Percentiles rank a stretch among this genome's conserved stretches.
These are phyloP conservation scores for Sander lucioperca DNA, from an alignment of 2,113 vertebrate species.

Conservation along the genomic window DNA sequence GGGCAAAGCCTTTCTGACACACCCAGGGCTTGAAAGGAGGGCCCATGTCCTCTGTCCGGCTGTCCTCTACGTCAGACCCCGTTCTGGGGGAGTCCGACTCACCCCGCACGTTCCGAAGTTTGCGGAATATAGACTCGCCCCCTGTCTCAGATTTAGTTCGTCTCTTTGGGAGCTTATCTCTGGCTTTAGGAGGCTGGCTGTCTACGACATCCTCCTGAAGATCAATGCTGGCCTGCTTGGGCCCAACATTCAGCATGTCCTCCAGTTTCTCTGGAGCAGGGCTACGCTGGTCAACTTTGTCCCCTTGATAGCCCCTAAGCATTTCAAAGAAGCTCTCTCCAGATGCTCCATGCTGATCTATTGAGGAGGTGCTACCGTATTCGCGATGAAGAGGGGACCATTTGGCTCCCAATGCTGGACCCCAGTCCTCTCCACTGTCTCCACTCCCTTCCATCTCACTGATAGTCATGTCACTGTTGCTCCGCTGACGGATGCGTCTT, in stretches of 20 bases:
- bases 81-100: slow-evolving; percentile 88
- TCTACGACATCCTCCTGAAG: slow-evolving; percentile 86
- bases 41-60: slow-evolving; percentile 87
- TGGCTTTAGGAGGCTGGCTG: slow-evolving; percentile 85
- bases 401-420: slow-evolving; percentile 86
- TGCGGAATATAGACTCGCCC: slow-evolving; percentile 96
- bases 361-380: slow-evolving; percentile 98
- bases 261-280: slow-evolving; percentile 88
- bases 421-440: slow-evolving; percentile 94
- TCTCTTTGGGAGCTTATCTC: slow-evolving; percentile 94
- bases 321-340: slow-evolving; percentile 95
- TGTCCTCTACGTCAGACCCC: slow-evolving; percentile 91
- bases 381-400: slow-evolving; percentile 93
- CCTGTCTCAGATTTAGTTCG: slow-evolving; percentile 96
- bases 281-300: slow-evolving; percentile 89
- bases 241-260: slow-evolving; percentile 88
- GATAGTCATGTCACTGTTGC: slow-evolving; percentile 96
- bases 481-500: slow-evolving; percentile 92
- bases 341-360: slow-evolving; percentile 94
- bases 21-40: slow-evolving; percentile 87
- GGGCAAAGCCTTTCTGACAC: slow-evolving; percentile 93
- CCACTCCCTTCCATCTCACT: slow-evolving; percentile 92
- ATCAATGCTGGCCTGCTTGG: slow-evolving; percentile 78
- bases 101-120: slow-evolving; percentile 91
- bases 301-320: slow-evolving; percentile 92